Evolutionary conservation across 2,888 invertebrate species (phyloP), one percentile per base, ranked within the genome.

Genomic region (Stenolophus ochropezus): DNA sequence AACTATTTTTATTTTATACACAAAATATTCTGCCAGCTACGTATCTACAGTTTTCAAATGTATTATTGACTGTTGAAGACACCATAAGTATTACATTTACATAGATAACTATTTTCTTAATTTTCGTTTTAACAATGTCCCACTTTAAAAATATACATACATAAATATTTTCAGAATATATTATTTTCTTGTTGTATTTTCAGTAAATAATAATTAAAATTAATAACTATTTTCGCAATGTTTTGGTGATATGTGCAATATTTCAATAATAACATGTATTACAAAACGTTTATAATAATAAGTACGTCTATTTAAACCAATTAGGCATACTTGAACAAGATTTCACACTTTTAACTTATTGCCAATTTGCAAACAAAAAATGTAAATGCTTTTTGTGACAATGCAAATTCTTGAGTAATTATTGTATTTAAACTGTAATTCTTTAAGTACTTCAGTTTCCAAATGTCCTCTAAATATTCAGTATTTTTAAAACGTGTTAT

Each of bases 161-260:
- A n/a, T n/a, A n/a, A n/a, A n/a, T n/a, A n/a, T n/a, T n/a, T n/a
- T n/a, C n/a, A n/a, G n/a, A n/a, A n/a, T n/a, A n/a, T 56, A 23
- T 23, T 23, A 61, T 61, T 51, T 16, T 14, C 51, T 8, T 51
- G 18, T 14, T 16, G 14, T 21, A 20, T 16, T 21, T 2, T 5
- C n/a, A 61, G 61, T 61, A 61, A 61, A 61, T 61, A 61, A 61
- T 61, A 61, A 61, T 61, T 58, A 58, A 58, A 58, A 58, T 58
- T 61, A 61, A 61, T 61, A 61, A 61, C 23, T 61, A 61, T 61
- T 61, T 61, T 23, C 61, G 14, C 23, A 25, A 56, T 56, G 56
- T 20, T 20, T n/a, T 58, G 11, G 18, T n/a, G 23, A 6, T 25
- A n/a, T 23, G 23, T 8, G 56, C 14, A 51, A 56, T 56, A 42